phyloP scores from a whole-genome alignment of 2,797 vertebrate genomes.

The Clarias pachynema region DNA sequence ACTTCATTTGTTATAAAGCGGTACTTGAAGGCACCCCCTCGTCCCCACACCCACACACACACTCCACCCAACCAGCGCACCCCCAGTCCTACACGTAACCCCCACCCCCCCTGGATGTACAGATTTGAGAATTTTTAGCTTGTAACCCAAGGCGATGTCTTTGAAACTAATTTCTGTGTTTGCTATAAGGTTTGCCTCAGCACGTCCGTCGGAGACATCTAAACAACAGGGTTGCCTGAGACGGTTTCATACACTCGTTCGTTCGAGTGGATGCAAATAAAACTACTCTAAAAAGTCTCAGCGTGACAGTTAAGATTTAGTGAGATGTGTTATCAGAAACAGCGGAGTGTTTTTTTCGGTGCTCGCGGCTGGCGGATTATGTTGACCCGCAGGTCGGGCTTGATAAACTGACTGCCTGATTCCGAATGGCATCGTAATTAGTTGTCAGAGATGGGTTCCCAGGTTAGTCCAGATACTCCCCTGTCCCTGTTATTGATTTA shows the following conservation, averaged over 20 bases:
- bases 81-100: neutral
- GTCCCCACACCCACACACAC: neutral
- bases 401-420: constrained; percentile 63
- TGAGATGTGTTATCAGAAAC: constrained; percentile 32
- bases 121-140: constrained; percentile 17
- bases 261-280: constrained; percentile 18
- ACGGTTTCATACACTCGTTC: neutral
- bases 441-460: constrained; percentile 62
- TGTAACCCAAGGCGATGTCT: constrained; percentile 9
- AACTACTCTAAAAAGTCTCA: constrained; percentile 4
- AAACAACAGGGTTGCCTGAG: neutral
- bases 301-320: constrained; percentile 36
- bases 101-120: neutral
- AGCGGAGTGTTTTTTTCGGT: constrained; percentile 20
- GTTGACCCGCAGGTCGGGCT: constrained; percentile 62
- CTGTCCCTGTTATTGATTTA: constrained; percentile 72
- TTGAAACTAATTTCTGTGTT: neutral
- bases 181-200: neutral
- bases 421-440: constrained; percentile 70
- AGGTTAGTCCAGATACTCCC: constrained; percentile 67
- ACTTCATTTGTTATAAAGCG: constrained; percentile 25
- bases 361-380: constrained; percentile 27
- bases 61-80: neutral
- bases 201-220: neutral
- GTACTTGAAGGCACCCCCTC: neutral